These are phyloP conservation scores for Diacarnus erythraeanus DNA, from an alignment of 37 sponge, comb jelly and placozoan species.

Conservation along the genomic window DNA sequence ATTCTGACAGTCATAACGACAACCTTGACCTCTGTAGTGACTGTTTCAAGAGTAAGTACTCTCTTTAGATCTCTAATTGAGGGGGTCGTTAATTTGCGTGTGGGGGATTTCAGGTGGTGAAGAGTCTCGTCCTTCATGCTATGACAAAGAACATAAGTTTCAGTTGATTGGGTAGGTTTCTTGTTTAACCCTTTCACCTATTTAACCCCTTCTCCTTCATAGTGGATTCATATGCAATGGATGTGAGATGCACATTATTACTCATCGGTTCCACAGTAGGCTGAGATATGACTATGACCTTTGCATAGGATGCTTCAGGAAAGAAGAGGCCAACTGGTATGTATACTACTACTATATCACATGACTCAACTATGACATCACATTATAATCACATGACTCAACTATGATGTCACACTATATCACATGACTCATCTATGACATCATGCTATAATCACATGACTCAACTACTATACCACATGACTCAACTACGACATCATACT, in stretches of 20 bases:
- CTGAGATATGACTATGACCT: slow-evolving; percentile 52
- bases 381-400: background rate
- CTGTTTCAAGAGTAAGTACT: slow-evolving; percentile 67
- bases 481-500: no score
- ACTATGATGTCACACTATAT: background rate
- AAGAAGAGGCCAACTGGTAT: slow-evolving; percentile 44
- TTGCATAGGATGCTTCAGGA: slow-evolving; percentile 77
- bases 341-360: no score
- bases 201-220: background rate
- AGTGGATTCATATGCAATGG: slow-evolving; percentile 34
- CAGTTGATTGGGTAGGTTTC: slow-evolving; percentile 37
- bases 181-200: background rate
- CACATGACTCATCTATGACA: no score
- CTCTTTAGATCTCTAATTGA: background rate
- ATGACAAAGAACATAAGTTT: slow-evolving; percentile 39
- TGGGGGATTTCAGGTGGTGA: slow-evolving; percentile 35
- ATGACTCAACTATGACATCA: no score
- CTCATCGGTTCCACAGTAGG: slow-evolving; percentile 62
- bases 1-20: slow-evolving; percentile 6
- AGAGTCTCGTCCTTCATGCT: slow-evolving; percentile 18
- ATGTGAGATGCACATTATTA: slow-evolving; percentile 53
- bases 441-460: background rate
- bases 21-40: slow-evolving; percentile 57
- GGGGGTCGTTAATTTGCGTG: background rate
- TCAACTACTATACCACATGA: background rate